Evolutionary conservation across 2,888 invertebrate genomes (phyloP), one percentile per base, ranked within the genome.

Genomic region (Drosophila lutescens): DNA sequence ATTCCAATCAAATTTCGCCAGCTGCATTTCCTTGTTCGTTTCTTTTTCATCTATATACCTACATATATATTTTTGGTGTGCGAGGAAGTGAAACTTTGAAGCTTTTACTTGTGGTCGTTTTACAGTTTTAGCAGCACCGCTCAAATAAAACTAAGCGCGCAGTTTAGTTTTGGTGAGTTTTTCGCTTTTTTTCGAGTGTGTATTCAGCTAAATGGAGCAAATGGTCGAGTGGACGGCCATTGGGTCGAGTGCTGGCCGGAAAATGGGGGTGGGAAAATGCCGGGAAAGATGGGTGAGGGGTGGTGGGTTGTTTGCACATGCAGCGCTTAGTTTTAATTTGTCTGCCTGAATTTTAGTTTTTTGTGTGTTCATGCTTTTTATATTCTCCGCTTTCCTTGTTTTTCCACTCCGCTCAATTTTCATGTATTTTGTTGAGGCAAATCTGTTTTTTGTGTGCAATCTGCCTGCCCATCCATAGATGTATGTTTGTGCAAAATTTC

Each of bases 291-390:
- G 62, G 30, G 8, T 49, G 62, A 8, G 8, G 34, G 34, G 10
- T 4, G 66, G 75, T 57, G 34, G 57, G 50, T 74, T 86, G 83
- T 80, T 81, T 86, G 82, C 74, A 70, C 76, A 76, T 81, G 76
- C 60, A 83, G 76, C 87, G 83, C 85, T 83, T 86, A 87, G 87
- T 83, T 83, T 86, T 85, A 83, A 83, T 83, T 85, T 85, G 87
- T 81, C 87, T 83, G 79, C 79, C 73, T 69, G 81, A 79, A 71
- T 73, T 78, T 84, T 65, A 53, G 63, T 81, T 68, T 78, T 76
- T 80, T 78, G 66, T 57, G 53, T 63, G 76, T 74, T 82, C 76
- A 80, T 68, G 78, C 74, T 59, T 78, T 76, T 85, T 70, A 63
- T 71, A 70, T 53, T 46, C 51, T 51, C 20, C 49, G 15, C 30